Conservation (phyloP, 2,888 invertebrate species). For the Lepidocyrtinus sp. region DNA sequence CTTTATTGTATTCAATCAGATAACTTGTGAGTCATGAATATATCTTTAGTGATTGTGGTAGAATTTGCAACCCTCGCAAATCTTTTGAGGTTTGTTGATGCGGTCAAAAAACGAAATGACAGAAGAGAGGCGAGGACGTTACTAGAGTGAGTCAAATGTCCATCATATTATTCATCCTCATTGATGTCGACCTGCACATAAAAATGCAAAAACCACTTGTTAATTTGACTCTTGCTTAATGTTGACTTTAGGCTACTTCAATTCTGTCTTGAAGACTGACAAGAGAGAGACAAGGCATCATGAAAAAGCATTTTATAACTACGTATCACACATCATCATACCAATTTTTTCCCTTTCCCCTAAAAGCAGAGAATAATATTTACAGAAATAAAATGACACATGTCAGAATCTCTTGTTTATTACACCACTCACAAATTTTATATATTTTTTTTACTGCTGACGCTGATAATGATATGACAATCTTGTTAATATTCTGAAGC, state of each 20-base stretch:
- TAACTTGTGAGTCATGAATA: no score
- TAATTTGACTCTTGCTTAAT: not conserved
- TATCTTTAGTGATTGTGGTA: not conserved
- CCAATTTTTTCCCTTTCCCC: constrained; percentile 16
- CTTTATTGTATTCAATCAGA: no score
- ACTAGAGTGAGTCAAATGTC: not conserved
- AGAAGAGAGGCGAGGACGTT: not conserved
- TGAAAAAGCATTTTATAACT: constrained; percentile 9
- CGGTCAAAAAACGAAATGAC: not conserved
- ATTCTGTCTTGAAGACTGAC: not conserved
- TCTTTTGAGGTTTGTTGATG: not conserved
- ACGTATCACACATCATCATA: constrained; percentile 51
- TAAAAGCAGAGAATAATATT: not conserved
- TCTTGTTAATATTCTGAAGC: not conserved
- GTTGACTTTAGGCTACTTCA: not conserved
- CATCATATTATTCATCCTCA: not conserved
- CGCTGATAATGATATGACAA: constrained; percentile 21
- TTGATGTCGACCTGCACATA: not conserved
- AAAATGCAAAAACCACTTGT: not conserved
- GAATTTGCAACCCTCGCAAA: not conserved
- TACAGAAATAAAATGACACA: constrained; percentile 53
- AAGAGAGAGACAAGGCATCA: not conserved
- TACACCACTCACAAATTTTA: constrained; percentile 52
- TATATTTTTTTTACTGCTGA: constrained; percentile 21
- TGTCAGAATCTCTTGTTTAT: constrained; percentile 60